Evolutionary conservation across 1,140 invertebrate species (phyloP), one percentile per base, ranked within the genome.

Genomic region (Drosophila lacertosa): DNA sequence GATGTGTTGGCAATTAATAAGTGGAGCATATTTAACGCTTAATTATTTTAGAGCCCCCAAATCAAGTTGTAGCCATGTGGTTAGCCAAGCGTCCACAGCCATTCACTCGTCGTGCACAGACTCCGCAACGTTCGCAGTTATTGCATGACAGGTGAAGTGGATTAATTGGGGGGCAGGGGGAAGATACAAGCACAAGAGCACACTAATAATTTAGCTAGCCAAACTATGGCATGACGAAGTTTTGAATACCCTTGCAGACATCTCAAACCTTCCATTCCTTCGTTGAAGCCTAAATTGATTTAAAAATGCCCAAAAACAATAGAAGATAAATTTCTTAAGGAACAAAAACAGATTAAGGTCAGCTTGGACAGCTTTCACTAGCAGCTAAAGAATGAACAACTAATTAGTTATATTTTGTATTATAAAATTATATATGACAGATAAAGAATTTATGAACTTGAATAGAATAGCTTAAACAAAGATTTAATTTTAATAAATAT

Each of bases 21-120:
- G 66, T 88, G 83, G 82, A 82, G 82, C 82, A 89, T 88, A 82
- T 88, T 88, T 88, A 82, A 88, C 83, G 82, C 73, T 71, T 71
- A 77, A 86, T 75, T 81, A 86, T 88, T 81, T 74, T 77, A 29
- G 57, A 66, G 81, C 48, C 22, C 26, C 60, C 70, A 82, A 75
- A 89, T 82, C 57, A 83, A 88, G 74, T 82, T 68, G 74, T 80
- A 47, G 76, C 59, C 76, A 66, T 65, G 75, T 84, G 57, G 62
- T 51, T 68, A 84, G 73, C 66, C 82, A 88, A 86, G 69, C 81
- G 77, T 86, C 26, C 45, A 10, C 13, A 51, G 67, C 72, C 77
- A 80, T 83, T 84, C 77, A 81, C 77, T 81, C 76, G 77, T 77
- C 77, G 68, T 81, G 77, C 63, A 64, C 77, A 77, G 77, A 81